phyloP scores from a whole-genome alignment of 2,888 invertebrate species.

The Stictocephala bisonia region DNA sequence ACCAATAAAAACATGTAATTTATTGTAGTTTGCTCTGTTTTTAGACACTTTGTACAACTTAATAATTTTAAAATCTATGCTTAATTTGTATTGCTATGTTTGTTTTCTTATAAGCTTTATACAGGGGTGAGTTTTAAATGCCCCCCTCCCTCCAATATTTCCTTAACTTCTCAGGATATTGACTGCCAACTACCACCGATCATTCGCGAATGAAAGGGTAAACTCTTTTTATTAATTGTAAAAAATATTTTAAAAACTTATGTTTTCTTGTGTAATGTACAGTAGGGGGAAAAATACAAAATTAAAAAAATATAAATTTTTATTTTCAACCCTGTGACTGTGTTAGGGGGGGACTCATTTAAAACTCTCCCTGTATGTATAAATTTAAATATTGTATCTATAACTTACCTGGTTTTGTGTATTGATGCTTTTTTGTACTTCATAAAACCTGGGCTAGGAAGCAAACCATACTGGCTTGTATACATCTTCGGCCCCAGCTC shows the following conservation, averaged over 20 bases:
- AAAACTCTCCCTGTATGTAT: slow-evolving; percentile 2
- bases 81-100: too few species aligned
- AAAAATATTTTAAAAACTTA: slow-evolving; percentile 1
- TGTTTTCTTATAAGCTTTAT: too few species aligned
- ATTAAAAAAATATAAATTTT: not conserved
- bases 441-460: slow-evolving; percentile 61
- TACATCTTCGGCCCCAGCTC: slow-evolving; percentile 52
- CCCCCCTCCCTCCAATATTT: too few species aligned
- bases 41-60: too few species aligned
- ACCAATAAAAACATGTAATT: too few species aligned
- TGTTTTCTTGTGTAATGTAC: slow-evolving; percentile 5
- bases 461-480: slow-evolving; percentile 66
- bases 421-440: slow-evolving; percentile 52
- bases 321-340: slow-evolving; percentile 46
- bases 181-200: too few species aligned
- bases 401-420: slow-evolving; percentile 40
- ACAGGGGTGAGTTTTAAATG: too few species aligned
- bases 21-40: too few species aligned
- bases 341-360: slow-evolving; percentile 3
- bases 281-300: slow-evolving; percentile 13
- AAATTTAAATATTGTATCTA: not conserved
- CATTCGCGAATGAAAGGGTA: too few species aligned
- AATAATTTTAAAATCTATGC: too few species aligned
- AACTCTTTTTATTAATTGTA: not conserved
- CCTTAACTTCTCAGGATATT: too few species aligned